Percentiles rank a stretch among this genome's conserved stretches.
Conservation (phyloP, 2,797 vertebrate genomes). For the Crocodylus rhombifer region DNA sequence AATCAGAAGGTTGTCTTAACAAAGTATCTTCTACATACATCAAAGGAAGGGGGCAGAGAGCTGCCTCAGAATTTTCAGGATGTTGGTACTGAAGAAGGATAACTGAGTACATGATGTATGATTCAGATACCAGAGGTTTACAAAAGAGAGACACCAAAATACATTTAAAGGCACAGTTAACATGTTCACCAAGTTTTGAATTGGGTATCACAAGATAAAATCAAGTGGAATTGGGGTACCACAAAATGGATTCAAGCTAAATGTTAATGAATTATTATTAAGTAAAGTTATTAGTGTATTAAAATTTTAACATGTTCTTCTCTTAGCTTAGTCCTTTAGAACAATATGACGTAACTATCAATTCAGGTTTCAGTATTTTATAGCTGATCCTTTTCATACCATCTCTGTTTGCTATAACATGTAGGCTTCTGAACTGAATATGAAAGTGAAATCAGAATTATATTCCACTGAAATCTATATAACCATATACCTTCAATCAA, state of each 20-base stretch:
- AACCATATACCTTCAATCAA: background rate
- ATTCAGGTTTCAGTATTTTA: background rate
- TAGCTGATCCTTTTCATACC: background rate
- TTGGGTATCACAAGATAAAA: background rate
- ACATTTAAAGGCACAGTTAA: constrained; percentile 12
- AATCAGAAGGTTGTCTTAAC: constrained; percentile 83
- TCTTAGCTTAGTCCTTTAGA: constrained; percentile 10
- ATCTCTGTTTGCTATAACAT: background rate
- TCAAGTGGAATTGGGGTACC: constrained; percentile 7
- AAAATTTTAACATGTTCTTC: constrained; percentile 9
- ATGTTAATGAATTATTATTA: background rate
- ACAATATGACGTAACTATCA: background rate
- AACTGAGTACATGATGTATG: constrained; percentile 72
- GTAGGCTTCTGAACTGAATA: background rate
- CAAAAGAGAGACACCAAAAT: constrained; percentile 13
- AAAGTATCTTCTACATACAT: constrained; percentile 72
- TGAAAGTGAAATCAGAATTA: background rate
- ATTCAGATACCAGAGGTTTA: constrained; percentile 46
- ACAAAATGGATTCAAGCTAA: too few species aligned
- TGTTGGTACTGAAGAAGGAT: constrained; percentile 72
- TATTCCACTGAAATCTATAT: background rate
- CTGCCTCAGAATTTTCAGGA: constrained; percentile 81
- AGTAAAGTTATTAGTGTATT: constrained; percentile 1
- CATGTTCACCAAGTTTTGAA: background rate
- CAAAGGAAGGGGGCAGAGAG: constrained; percentile 60